Conservation (phyloP, 2,113 vertebrate species). For the Uropsilus gracilis region DNA sequence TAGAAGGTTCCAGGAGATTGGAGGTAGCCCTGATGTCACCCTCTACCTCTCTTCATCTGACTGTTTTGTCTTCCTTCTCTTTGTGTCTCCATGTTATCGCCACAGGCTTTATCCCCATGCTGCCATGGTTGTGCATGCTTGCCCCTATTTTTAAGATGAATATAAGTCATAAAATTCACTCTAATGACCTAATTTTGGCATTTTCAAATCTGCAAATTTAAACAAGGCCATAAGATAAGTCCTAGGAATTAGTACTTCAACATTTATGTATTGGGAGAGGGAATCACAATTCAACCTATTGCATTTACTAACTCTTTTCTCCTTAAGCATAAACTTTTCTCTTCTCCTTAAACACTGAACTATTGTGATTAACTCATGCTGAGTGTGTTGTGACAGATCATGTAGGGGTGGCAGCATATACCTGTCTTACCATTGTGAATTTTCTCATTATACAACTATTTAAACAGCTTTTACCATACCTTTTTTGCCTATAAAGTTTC, state of each 20-base stretch:
- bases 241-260: background rate
- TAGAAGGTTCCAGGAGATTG: background rate
- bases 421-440: background rate
- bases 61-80: background rate
- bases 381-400: background rate
- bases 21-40: fast-evolving
- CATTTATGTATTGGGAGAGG: background rate
- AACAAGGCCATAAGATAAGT: background rate
- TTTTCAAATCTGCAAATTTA: background rate
- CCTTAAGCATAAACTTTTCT: background rate
- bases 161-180: background rate
- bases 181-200: background rate
- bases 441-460: background rate
- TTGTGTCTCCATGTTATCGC: background rate
- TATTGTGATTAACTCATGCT: background rate
- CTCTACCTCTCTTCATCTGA: fast-evolving
- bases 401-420: no score
- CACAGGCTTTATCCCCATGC: fast-evolving
- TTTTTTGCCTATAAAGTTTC: background rate
- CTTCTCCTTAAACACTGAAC: background rate
- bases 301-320: background rate
- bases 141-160: background rate
- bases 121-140: background rate
- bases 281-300: background rate
- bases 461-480: no score